Conservation (phyloP, 1,140 invertebrate genomes). For the Homalodisca vitripennis region DNA sequence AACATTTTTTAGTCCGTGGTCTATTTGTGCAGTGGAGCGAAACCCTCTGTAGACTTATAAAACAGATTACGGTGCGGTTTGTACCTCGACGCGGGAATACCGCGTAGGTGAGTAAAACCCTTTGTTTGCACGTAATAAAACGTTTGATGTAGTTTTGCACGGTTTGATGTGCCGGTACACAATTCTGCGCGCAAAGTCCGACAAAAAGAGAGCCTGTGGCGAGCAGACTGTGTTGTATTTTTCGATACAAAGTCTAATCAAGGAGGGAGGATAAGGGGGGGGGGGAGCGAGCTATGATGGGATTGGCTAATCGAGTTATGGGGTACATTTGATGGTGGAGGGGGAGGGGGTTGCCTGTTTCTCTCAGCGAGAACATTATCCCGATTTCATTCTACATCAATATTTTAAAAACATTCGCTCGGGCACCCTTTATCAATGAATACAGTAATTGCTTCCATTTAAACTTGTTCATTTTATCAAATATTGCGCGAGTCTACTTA, state of each 20-base stretch:
- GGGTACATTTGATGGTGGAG: background rate
- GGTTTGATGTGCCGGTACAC: too few species aligned
- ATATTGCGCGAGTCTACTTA: too few species aligned
- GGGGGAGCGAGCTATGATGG: background rate
- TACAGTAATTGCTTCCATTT: background rate
- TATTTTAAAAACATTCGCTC: background rate
- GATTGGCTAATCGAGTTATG: background rate
- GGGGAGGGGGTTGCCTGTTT: background rate
- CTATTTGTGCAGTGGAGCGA: too few species aligned
- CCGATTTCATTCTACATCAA: background rate
- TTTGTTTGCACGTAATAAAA: too few species aligned
- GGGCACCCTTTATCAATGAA: background rate
- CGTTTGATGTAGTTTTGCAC: too few species aligned
- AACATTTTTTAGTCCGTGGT: too few species aligned
- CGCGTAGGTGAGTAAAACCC: too few species aligned
- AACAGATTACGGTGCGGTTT: too few species aligned
- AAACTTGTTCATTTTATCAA: background rate
- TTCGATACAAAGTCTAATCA: background rate
- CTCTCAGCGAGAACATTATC: background rate
- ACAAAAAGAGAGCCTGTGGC: too few species aligned
- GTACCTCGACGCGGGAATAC: too few species aligned
- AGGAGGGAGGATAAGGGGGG: background rate
- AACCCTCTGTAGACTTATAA: too few species aligned
- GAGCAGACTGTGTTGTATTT: background rate
- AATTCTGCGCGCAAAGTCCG: too few species aligned